Percentiles rank a stretch among this genome's conserved stretches.
Conservation (phyloP, 2,113 vertebrate genomes). For the Brienomyrus longianalis region DNA sequence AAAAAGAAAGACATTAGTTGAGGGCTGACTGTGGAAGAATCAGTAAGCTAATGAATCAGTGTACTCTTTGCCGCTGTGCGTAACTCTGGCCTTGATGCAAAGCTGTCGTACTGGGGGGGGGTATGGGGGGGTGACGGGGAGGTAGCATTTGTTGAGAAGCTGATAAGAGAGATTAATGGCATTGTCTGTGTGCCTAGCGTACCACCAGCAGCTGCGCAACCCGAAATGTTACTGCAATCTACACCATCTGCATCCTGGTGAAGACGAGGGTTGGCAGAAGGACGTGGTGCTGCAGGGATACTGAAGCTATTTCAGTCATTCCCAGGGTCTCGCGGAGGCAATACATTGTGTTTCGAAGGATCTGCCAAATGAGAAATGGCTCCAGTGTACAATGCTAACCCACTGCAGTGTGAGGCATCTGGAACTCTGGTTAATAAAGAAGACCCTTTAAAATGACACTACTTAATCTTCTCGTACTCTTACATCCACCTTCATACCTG, state of each 20-base stretch:
- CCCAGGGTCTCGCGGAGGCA: not conserved
- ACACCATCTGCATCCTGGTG: constrained; percentile 61
- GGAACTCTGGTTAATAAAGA: not conserved
- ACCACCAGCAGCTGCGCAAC: constrained; percentile 58
- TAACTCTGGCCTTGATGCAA: constrained; percentile 47
- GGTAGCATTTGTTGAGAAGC: constrained; percentile 55
- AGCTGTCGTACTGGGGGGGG: constrained; percentile 35
- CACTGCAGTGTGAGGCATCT: constrained; percentile 35
- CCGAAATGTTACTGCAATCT: constrained; percentile 66
- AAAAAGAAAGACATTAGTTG: constrained; percentile 44
- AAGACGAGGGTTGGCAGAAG: constrained; percentile 53
- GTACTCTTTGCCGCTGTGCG: constrained; percentile 29
- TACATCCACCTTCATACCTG: not conserved
- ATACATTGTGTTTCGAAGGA: not conserved
- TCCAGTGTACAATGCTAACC: constrained; percentile 47
- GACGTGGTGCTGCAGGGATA: constrained; percentile 57
- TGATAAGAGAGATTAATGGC: constrained; percentile 76
- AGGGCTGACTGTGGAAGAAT: constrained; percentile 36
- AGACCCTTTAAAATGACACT: not conserved
- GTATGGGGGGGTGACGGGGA: constrained; percentile 23
- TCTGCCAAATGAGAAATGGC: constrained; percentile 23
- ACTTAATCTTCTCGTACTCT: not conserved
- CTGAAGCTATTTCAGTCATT: constrained; percentile 34
- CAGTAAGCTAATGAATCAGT: constrained; percentile 39
- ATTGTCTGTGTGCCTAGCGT: constrained; percentile 64